Evolutionary conservation across 1,140 invertebrate genomes (phyloP).

Genomic region (Lutraria rhynchaena): DNA sequence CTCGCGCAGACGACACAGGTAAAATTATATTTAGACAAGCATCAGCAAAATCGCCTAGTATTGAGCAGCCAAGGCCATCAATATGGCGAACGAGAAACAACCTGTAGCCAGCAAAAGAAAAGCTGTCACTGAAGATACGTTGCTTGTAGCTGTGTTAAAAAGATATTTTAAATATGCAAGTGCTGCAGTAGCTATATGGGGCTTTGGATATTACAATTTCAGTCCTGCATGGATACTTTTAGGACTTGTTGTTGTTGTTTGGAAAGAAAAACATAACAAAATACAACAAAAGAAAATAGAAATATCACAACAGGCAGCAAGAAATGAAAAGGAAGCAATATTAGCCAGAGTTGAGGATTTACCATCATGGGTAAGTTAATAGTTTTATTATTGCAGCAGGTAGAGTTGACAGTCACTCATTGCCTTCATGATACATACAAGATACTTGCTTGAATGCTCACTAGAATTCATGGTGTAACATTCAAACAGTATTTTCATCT

Average conservation of each 20-base stretch:
- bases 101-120: constrained; percentile 57
- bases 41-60: background rate
- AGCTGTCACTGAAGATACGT: constrained; percentile 71
- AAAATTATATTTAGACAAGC: constrained; percentile 15
- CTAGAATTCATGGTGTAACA: no score
- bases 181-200: constrained; percentile 84
- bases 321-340: constrained; percentile 94
- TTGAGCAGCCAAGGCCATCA: constrained; percentile 30
- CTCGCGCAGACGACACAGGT: constrained; percentile 54
- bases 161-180: constrained; percentile 77
- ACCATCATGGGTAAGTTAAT: constrained; percentile 95
- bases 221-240: constrained; percentile 93
- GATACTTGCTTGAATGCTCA: no score
- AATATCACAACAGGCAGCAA: constrained; percentile 90
- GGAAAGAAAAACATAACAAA: constrained; percentile 90
- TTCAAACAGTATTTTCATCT: no score
- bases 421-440: no score
- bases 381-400: no score
- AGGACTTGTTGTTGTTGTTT: constrained; percentile 90
- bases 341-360: constrained; percentile 92
- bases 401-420: no score
- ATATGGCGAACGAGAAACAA: constrained; percentile 50
- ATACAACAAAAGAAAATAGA: constrained; percentile 89
- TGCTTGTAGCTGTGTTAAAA: constrained; percentile 67
- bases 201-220: constrained; percentile 93